A percentile compares a stretch with the other conserved stretches of the same genome.
Conservation (phyloP, 2,797 vertebrate genomes). For the Sorex maritimensis region DNA sequence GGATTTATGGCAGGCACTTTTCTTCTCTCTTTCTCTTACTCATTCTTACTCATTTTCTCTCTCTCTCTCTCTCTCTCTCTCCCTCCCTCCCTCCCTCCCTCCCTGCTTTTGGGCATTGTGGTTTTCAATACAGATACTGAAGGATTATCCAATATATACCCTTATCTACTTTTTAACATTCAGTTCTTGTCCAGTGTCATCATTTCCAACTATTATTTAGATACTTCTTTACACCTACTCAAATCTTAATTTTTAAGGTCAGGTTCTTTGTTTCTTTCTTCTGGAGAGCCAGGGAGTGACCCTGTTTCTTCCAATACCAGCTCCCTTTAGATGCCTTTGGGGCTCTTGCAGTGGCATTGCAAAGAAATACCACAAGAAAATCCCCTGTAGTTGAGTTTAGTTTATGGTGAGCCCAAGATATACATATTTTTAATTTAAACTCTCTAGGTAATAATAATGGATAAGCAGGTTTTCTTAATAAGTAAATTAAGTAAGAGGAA, state of each 20-base stretch:
- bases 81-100: no score
- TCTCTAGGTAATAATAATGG: not conserved
- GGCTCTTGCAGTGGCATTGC: no score
- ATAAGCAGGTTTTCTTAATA: not conserved
- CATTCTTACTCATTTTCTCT: no score
- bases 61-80: no score
- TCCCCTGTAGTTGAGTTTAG: not conserved
- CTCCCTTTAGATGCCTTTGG: not conserved
- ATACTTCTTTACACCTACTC: not conserved
- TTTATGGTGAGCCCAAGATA: not conserved
- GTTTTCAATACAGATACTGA: no score
- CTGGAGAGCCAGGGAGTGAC: not conserved
- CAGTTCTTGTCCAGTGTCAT: no score
- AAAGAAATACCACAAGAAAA: not conserved
- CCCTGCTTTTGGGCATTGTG: no score
- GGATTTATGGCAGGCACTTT: no score
- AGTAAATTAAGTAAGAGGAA: conserved; percentile 34
- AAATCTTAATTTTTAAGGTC: conserved; percentile 17
- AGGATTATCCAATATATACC: no score
- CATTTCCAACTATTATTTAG: no score
- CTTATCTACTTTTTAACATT: no score
- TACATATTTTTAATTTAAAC: not conserved
- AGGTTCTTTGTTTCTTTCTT: not conserved
- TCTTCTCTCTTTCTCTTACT: no score
- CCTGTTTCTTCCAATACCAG: not conserved